Base-by-base conservation (phyloP, 2,797 vertebrate genomes). In the Sebastolobus altivelis region DNA sequence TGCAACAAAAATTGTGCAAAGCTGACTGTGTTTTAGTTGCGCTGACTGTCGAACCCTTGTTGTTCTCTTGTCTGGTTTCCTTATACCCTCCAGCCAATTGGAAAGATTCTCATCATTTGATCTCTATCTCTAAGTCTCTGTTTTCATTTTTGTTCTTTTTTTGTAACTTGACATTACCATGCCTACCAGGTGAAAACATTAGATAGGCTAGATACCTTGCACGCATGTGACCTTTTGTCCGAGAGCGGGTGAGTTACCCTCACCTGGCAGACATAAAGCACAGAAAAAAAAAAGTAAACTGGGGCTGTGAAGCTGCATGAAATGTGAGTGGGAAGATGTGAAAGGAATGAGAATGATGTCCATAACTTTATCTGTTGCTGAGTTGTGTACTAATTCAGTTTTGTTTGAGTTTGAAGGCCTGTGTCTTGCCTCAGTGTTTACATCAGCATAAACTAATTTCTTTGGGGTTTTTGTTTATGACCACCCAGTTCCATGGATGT, bases 71-170 rank as follows among this genome's bases (percentile, higher is more conserved):
- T 29, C 16, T 37, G 5, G 4, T 40, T 40, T 62, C n/a, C 58
- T 43, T 27, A 13, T 4, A 8, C 1, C 20, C 16, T 43, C 12
- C 0, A n/a, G 54, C 1, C 2, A 16, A 29, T 8, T 12, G 1
- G 29, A 49, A 40, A 58, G 1, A 13, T 20, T 29, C 12, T 59
- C 37, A 63, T 52, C 4, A 49, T 29, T 2, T 68, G 60, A 65
- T 65, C 11, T 37, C n/a, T 27, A 35, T 31, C 8, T 52, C 8
- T 8, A 6, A 11, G 8, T 70, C 13, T 69, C 16, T 3, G n/a
- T 6, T 83, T 65, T 52, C 20, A 33, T 52, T 27, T 38, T 69
- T 52, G 31, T 37, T 54, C 3, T 22, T 16, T 3, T 3, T 33
- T 35, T 46, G 46, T 22, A 56, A 77, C 56, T 25, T 40, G 31